These are phyloP conservation scores for Saturnia japonica DNA, from an alignment of 2,888 invertebrate genomes.

Conservation along the genomic window DNA sequence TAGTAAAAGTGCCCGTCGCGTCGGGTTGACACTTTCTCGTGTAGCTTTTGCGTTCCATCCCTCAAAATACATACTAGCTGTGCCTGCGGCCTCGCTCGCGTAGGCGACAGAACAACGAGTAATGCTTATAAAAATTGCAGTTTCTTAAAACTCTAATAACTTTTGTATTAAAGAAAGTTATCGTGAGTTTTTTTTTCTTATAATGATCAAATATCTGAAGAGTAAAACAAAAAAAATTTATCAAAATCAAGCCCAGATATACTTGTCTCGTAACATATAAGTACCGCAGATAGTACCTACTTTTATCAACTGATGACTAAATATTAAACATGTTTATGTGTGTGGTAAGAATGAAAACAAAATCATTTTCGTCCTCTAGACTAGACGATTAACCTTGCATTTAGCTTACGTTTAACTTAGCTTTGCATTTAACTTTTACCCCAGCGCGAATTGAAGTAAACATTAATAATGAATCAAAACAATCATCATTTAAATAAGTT, in stretches of 20 bases:
- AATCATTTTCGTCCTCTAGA: neutral
- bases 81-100: no score
- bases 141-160: no score
- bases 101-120: no score
- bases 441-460: neutral
- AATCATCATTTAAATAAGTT: neutral
- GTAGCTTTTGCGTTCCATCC: no score
- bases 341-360: neutral
- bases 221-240: no score
- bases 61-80: no score
- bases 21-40: no score
- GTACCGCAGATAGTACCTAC: neutral
- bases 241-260: neutral
- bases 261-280: neutral
- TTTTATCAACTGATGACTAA: neutral
- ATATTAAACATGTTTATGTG: neutral
- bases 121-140: no score
- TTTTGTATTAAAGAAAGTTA: no score
- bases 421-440: neutral
- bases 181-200: no score
- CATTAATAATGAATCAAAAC: neutral
- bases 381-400: neutral
- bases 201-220: no score
- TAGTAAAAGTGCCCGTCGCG: no score
- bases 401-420: neutral